phyloP scores from a whole-genome alignment of 35 echinoderm and acorn worm genomes.

The Diadema setosum region DNA sequence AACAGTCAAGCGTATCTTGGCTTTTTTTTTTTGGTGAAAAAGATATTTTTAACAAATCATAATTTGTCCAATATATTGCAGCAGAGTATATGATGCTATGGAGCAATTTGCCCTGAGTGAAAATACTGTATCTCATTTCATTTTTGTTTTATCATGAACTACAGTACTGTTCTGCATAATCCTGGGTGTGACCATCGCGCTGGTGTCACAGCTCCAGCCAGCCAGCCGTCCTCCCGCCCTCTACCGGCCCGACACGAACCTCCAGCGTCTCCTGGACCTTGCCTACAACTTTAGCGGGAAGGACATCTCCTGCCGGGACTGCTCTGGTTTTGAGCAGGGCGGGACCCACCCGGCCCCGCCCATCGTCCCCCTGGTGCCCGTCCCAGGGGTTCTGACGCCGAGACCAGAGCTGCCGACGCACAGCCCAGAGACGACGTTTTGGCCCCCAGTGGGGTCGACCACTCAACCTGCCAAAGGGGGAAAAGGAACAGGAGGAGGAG shows the following conservation, averaged over 20 bases:
- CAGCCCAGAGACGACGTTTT: background rate
- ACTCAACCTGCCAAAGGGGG: background rate
- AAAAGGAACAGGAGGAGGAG: background rate
- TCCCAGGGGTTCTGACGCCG: background rate
- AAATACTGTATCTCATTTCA: too few relatives aligned
- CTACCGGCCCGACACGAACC: constrained; percentile 66
- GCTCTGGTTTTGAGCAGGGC: constrained; percentile 59
- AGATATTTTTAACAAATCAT: background rate
- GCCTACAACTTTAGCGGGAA: constrained; percentile 80
- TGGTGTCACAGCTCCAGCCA: constrained; percentile 69
- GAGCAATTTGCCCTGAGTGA: too few relatives aligned
- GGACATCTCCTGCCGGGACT: constrained; percentile 66
- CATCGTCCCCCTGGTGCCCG: background rate
- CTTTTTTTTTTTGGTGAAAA: background rate
- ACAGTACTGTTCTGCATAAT: constrained; percentile 48
- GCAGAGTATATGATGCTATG: too few relatives aligned
- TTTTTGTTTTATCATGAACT: too few relatives aligned
- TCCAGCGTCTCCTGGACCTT: constrained; percentile 71
- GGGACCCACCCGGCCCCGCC: background rate
- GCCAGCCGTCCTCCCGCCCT: constrained; percentile 76
- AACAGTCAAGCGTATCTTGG: too few relatives aligned
- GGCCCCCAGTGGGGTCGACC: background rate
- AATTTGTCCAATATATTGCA: too few relatives aligned
- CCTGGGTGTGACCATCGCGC: constrained; percentile 33
- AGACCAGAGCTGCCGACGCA: background rate